Conservation (phyloP, 2,797 vertebrate species). For the Sciurus vulgaris region DNA sequence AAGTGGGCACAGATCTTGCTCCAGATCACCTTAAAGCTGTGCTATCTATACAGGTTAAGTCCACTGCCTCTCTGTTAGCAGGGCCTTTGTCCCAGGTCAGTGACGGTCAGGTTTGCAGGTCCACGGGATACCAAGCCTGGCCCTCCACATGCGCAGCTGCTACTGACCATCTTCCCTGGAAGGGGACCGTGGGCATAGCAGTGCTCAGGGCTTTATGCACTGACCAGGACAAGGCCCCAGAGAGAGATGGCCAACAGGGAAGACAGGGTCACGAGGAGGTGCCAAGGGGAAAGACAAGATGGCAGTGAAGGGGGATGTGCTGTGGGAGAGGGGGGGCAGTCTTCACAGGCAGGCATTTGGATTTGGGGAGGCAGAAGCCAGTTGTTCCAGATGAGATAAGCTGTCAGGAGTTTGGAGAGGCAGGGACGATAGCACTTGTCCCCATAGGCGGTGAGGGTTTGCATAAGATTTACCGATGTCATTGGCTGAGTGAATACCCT, state of each 20-base stretch:
- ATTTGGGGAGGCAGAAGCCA: background rate
- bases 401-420: background rate
- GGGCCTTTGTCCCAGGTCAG: too few relatives aligned
- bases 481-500: rapidly evolving
- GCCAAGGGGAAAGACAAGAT: background rate
- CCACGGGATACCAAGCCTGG: background rate
- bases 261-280: background rate
- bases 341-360: background rate
- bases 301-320: background rate
- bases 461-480: rapidly evolving
- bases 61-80: rapidly evolving
- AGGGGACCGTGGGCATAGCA: background rate
- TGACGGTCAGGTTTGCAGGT: background rate
- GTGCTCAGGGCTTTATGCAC: background rate
- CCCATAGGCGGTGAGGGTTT: background rate
- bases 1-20: background rate
- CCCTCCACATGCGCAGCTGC: background rate
- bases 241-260: background rate
- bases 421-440: rapidly evolving
- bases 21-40: too few relatives aligned
- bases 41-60: background rate
- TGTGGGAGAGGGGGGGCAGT: background rate
- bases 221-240: background rate
- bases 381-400: background rate
- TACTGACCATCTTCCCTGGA: too few relatives aligned